Percentiles rank a stretch among this genome's conserved stretches.
These are phyloP conservation scores for Murina feae DNA, from an alignment of 2,113 vertebrate species.

Conservation along the genomic window DNA sequence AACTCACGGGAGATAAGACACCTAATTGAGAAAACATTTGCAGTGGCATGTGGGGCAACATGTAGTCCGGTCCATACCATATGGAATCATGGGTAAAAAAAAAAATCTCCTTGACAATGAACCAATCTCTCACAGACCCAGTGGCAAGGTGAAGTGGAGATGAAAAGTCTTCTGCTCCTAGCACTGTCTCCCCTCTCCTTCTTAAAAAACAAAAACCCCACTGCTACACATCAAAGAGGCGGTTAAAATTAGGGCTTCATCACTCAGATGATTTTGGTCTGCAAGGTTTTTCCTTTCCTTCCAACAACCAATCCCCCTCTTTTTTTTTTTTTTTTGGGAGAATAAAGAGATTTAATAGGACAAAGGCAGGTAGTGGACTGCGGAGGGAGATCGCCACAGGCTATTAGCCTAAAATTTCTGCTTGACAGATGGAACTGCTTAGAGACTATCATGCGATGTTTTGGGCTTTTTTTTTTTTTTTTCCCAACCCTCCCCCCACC, in stretches of 20 bases:
- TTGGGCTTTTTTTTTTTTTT: conserved; percentile 82
- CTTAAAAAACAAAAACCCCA: conserved; percentile 85
- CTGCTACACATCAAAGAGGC: conserved; percentile 93
- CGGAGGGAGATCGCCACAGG: conserved; percentile 90
- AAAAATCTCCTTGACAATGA: conserved; percentile 95
- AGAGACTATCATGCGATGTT: conserved; percentile 97
- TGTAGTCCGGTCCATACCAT: conserved; percentile 96
- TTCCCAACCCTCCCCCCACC: not conserved
- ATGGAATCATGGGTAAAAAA: conserved; percentile 99
- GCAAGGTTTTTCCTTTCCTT: conserved; percentile 83
- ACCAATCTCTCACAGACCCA: conserved; percentile 98
- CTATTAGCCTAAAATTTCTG: conserved; percentile 96
- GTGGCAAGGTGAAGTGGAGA: conserved; percentile 98
- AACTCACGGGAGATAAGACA: conserved; percentile 97
- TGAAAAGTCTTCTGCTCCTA: conserved; percentile 92
- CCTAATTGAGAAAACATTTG: conserved; percentile 99
- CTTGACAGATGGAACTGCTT: conserved; percentile 99
- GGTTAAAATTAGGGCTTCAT: conserved; percentile 92
- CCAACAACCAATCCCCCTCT: conserved; percentile 53
- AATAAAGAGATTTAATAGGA: conserved; percentile 94
- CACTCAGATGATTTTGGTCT: conserved; percentile 88
- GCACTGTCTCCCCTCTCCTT: conserved; percentile 83
- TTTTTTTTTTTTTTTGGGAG: conserved; percentile 74
- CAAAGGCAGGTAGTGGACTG: conserved; percentile 95
- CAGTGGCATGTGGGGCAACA: conserved; percentile 99